These are phyloP conservation scores for Perodicticus potto DNA, from an alignment of 2,797 vertebrate genomes.

Conservation along the genomic window DNA sequence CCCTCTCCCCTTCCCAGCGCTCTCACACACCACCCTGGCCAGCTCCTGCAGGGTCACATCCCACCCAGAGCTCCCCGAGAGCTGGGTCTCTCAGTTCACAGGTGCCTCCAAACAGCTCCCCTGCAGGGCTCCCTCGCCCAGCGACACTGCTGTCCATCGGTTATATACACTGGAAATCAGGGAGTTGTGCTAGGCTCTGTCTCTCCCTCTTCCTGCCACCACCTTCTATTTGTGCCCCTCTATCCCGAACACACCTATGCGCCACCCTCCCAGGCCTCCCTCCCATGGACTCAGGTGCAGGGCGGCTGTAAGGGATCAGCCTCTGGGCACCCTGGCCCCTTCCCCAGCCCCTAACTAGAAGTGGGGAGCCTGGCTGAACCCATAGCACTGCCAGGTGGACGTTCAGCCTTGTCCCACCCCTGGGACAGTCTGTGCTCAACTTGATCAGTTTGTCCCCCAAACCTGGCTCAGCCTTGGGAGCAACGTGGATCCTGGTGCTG, in stretches of 20 bases:
- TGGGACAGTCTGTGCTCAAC: neutral
- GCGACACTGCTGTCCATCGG: accelerated
- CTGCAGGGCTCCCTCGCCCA: neutral
- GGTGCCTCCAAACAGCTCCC: neutral
- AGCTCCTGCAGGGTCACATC: neutral
- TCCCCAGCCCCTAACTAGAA: neutral
- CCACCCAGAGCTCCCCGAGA: neutral
- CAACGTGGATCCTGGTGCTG: neutral
- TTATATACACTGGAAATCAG: neutral
- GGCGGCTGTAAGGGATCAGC: neutral
- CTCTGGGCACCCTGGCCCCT: neutral
- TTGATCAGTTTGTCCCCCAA: neutral
- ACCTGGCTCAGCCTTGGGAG: neutral
- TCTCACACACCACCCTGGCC: neutral
- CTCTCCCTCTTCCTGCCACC: too few species aligned
- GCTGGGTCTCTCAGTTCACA: neutral
- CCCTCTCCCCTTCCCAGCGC: too few species aligned
- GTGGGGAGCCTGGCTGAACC: neutral
- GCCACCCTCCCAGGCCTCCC: neutral
- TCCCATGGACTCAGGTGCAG: neutral
- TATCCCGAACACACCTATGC: neutral
- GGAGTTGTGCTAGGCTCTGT: neutral
- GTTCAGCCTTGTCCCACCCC: neutral
- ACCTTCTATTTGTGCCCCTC: neutral
- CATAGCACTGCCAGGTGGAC: neutral